Evolutionary conservation across 2,113 vertebrate genomes (phyloP).

Genomic region (Ranitomeya variabilis): DNA sequence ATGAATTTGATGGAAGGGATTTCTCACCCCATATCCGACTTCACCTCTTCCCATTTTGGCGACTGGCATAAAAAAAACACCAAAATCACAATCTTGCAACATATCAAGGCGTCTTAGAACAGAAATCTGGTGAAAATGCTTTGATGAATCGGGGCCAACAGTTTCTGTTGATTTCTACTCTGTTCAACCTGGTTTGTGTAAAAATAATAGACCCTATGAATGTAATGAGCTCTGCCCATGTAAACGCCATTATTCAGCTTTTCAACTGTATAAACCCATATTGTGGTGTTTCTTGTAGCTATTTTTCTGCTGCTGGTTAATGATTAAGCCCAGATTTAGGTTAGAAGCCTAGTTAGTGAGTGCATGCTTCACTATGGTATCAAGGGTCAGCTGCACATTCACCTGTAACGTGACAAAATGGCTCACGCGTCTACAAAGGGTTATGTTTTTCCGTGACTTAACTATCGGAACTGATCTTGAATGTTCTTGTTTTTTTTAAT

Average conservation of each 20-base stretch:
- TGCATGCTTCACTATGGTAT: not conserved
- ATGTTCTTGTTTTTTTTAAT: not conserved
- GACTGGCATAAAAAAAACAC: no score
- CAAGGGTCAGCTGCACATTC: not conserved
- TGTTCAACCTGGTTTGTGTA: not conserved
- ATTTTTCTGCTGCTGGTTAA: not conserved
- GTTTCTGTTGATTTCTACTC: not conserved
- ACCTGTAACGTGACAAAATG: not conserved
- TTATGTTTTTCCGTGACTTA: not conserved
- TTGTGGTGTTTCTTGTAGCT: not conserved
- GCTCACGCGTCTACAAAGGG: not conserved
- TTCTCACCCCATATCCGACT: no score
- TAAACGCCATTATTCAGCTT: not conserved
- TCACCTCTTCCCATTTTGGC: no score
- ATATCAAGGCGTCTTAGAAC: no score
- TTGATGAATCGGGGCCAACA: not conserved
- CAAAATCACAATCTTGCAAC: no score
- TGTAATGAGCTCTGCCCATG: not conserved
- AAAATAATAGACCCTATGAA: not conserved
- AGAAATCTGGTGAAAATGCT: no score
- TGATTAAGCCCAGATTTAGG: not conserved
- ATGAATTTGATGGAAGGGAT: no score
- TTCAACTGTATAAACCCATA: not conserved
- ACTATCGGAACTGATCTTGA: not conserved
- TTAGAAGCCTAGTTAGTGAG: not conserved